Evolutionary conservation across 2,113 vertebrate species (phyloP).

Genomic region (Azemiops feae): DNA sequence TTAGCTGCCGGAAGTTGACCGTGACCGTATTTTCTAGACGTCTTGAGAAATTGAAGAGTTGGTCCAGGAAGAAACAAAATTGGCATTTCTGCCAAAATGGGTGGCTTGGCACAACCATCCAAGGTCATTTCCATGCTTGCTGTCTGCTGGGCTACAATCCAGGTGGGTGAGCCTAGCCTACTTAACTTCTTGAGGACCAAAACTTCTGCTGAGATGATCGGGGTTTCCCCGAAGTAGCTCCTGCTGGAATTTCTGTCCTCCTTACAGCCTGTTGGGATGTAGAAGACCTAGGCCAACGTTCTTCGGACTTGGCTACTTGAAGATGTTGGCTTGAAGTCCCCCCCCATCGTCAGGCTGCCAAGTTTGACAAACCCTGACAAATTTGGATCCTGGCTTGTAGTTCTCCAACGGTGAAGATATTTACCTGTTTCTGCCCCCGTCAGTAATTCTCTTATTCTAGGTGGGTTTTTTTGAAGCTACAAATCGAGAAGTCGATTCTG

Average conservation of each 20-base stretch:
- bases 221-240: not conserved
- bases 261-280: not conserved
- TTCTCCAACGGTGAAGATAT: not conserved
- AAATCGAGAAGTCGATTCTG: not conserved
- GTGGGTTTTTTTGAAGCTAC: not conserved
- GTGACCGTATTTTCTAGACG: constrained; percentile 27
- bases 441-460: not conserved
- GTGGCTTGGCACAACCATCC: not conserved
- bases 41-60: not conserved
- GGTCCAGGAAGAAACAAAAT: not conserved
- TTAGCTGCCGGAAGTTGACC: constrained; percentile 52
- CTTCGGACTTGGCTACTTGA: not conserved
- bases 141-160: not conserved
- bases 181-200: not conserved
- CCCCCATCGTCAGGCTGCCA: not conserved
- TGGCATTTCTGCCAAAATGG: not conserved
- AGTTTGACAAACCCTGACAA: not conserved
- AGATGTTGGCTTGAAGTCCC: not conserved
- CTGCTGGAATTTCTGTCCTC: not conserved
- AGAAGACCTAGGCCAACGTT: not conserved
- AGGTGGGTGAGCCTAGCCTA: not conserved
- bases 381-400: not conserved
- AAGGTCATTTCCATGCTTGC: not conserved
- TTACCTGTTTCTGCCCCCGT: not conserved
- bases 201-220: not conserved